phyloP scores from a whole-genome alignment of 2,888 invertebrate genomes.

The Cryptocheilus praepositus region DNA sequence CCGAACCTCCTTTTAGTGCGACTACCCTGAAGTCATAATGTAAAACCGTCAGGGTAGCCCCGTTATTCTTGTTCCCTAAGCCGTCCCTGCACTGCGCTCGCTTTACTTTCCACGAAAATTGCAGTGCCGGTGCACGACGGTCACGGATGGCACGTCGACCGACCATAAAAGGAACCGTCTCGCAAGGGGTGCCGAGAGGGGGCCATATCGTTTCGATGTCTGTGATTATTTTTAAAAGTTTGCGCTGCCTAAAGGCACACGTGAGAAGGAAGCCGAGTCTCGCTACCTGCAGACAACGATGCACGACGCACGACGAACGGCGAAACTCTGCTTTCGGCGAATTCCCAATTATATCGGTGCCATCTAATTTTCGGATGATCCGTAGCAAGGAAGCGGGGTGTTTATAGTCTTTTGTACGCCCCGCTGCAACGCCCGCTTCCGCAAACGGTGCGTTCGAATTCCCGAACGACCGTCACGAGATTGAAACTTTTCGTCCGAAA shows the following conservation, averaged over 20 bases:
- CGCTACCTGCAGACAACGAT: no score
- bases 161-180: conserved; percentile 13
- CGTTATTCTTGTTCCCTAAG: conserved; percentile 34
- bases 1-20: no score
- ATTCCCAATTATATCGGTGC: neutral
- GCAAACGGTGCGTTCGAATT: no score
- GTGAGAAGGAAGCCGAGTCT: no score
- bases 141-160: conserved; percentile 10
- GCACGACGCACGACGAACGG: neutral
- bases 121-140: conserved; percentile 7
- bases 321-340: neutral
- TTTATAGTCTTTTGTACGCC: no score
- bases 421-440: no score
- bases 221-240: conserved; percentile 2
- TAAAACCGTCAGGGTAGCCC: conserved; percentile 9
- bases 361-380: neutral
- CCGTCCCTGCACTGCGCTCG: neutral
- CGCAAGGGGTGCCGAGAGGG: conserved; percentile 1
- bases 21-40: neutral
- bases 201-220: neutral
- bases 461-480: no score
- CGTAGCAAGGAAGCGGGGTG: no score
- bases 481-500: no score
- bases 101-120: conserved; percentile 22
- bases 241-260: neutral